Evolutionary conservation across 2,113 vertebrate genomes (phyloP), one percentile per base, ranked within the genome.

Genomic region (Struthidea cinerea): DNA sequence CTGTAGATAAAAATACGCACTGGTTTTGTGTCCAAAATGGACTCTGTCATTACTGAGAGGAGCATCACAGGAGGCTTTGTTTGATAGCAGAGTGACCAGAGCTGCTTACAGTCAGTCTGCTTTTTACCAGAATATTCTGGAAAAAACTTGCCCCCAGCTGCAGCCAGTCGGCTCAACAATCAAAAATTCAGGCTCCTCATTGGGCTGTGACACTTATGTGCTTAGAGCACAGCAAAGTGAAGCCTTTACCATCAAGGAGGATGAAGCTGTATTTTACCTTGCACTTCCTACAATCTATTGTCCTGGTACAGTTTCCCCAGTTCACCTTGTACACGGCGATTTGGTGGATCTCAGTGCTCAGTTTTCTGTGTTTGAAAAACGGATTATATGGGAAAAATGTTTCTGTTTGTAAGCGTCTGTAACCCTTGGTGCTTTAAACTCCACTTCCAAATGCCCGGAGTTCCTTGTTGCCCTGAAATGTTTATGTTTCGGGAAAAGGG

Each of bases 161-260:
- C 32, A 92, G 24, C 12, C 6, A 22, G 1, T 15, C 77, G 35
- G 32, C 18, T 47, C 15, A 57, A 16, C 18, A 69, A 18, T 23
- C n/a, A 63, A 67, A 57, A 53, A 47, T 28, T 64, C 6, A 26
- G 64, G 8, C 3, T 79, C 8, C 9, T 63, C 3, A 4, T 0
- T 5, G 11, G 33, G 5, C 24, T 68, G 26, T 50, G 39, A 16
- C 16, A 24, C 11, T 53, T 49, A 2, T 0, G 0, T 24, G 27
- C 33, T 79, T 24, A 71, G 33, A 35, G 6, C 6, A 44, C 16
- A 68, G 24, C 39, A 39, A 42, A 67, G 12, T 18, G 44, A 30
- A 71, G 16, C 27, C 16, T 77, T 88, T 19, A 32, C 10, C 11
- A 39, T n/a, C 12, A 39, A 52, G 32, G 22, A 64, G 15, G 19